These are phyloP conservation scores for Anticlea derivata DNA, from an alignment of 2,888 invertebrate species.

Conservation along the genomic window DNA sequence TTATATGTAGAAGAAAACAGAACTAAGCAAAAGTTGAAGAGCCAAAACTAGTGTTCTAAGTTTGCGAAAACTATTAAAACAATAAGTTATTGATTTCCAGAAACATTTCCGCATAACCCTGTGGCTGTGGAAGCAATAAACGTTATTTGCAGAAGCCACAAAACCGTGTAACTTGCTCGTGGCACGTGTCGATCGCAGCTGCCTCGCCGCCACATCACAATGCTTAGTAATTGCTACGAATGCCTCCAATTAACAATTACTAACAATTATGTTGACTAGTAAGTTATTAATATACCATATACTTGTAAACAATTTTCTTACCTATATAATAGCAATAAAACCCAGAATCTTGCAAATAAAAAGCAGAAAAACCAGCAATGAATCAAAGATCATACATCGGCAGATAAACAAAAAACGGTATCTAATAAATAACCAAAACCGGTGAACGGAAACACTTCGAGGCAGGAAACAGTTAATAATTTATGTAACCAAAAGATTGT, in stretches of 20 bases:
- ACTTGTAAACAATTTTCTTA: not conserved
- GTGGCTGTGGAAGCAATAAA: conserved; percentile 54
- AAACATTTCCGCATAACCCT: conserved; percentile 48
- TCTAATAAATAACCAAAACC: conserved; percentile 48
- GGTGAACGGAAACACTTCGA: conserved; percentile 54
- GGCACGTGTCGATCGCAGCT: conserved; percentile 41
- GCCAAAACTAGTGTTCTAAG: conserved; percentile 8
- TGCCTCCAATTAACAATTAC: conserved; percentile 37
- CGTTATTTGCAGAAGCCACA: conserved; percentile 71
- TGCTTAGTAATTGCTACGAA: conserved; percentile 34
- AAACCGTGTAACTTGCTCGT: conserved; percentile 49
- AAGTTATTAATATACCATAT: not conserved
- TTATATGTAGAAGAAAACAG: no score
- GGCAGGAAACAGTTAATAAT: conserved; percentile 73
- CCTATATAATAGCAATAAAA: not conserved
- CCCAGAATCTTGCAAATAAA: not conserved
- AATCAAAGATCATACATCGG: conserved; percentile 22
- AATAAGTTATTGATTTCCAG: conserved; percentile 44
- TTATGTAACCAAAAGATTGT: conserved; percentile 56
- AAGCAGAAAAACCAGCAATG: conserved; percentile 10
- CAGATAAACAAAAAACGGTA: conserved; percentile 29
- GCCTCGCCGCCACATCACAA: conserved; percentile 44
- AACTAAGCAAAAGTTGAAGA: not conserved
- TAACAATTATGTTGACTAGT: conserved; percentile 4
- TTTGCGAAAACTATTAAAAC: conserved; percentile 13